phyloP scores from a whole-genome alignment of 2,113 vertebrate genomes.

The Pelvicachromis taeniatus region DNA sequence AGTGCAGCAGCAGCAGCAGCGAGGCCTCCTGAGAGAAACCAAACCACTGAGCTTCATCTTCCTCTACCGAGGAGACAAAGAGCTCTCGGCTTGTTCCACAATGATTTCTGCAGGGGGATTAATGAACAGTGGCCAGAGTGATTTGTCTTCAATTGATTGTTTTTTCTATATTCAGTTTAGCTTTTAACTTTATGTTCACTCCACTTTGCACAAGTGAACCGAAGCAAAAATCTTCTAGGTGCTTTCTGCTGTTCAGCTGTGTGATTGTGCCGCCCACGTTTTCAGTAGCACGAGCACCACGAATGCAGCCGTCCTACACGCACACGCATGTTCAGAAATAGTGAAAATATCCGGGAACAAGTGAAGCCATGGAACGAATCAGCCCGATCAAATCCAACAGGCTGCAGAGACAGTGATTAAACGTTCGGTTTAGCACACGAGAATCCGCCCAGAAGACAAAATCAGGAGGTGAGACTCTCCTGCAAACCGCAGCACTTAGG shows the following conservation, averaged over 20 bases:
- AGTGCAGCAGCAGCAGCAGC: not conserved
- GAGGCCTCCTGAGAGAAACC: slow-evolving; percentile 8
- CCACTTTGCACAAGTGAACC: not conserved
- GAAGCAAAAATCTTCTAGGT: not conserved
- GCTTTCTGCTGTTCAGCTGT: not conserved
- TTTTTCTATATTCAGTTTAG: slow-evolving; percentile 6
- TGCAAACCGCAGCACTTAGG: not conserved
- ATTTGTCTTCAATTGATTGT: slow-evolving; percentile 33
- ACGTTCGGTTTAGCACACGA: too few species aligned
- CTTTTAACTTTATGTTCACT: not conserved
- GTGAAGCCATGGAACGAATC: too few species aligned
- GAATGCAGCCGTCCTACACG: rapidly evolving
- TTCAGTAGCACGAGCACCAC: not conserved
- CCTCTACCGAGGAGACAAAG: not conserved
- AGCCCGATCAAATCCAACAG: too few species aligned
- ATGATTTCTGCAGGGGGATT: not conserved
- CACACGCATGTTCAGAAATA: too few species aligned
- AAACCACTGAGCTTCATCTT: not conserved
- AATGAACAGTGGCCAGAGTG: slow-evolving; percentile 2
- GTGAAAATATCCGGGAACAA: not conserved
- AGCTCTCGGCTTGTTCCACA: not conserved
- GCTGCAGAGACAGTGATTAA: too few species aligned
- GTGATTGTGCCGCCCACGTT: not conserved
- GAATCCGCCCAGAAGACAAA: not conserved
- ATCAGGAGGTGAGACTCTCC: not conserved